Evolutionary conservation across 2,888 invertebrate genomes (phyloP).

Genomic region (Zhuqinia jingwanae): DNA sequence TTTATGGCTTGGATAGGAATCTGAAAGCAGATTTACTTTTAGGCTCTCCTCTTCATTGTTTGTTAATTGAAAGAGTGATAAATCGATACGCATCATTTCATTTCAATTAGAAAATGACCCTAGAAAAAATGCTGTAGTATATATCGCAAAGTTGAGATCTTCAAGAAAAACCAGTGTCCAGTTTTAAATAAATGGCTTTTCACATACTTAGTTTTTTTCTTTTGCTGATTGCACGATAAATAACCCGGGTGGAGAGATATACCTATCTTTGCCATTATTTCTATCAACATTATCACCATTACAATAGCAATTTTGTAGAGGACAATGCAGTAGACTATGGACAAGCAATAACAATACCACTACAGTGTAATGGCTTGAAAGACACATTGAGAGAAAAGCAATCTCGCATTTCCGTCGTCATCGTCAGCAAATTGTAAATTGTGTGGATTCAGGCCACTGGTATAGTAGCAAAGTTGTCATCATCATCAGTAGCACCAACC

Average conservation of each 20-base stretch:
- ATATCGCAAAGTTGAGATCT: no score
- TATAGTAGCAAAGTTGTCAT: no score
- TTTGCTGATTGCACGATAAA: not conserved
- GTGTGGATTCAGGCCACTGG: not conserved
- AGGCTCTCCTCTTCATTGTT: not conserved
- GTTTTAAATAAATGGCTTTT: no score
- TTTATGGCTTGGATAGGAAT: no score
- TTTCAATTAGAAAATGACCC: constrained; percentile 35
- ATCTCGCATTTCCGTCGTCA: not conserved
- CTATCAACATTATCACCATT: not conserved
- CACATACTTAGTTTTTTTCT: no score
- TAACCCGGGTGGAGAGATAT: not conserved
- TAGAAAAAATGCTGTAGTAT: no score
- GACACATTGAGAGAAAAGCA: not conserved
- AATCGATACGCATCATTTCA: constrained; percentile 22
- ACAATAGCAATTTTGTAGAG: constrained; percentile 12
- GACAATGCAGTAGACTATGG: not conserved
- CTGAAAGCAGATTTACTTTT: no score
- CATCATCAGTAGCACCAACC: no score
- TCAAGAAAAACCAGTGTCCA: no score
- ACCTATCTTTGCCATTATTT: no score
- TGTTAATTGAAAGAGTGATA: constrained; percentile 25
- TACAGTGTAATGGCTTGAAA: constrained; percentile 17
- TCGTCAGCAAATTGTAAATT: constrained; percentile 40
- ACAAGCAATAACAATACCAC: not conserved